Percentiles rank a stretch among this genome's conserved stretches.
phyloP scores from a whole-genome alignment of 2,888 invertebrate species.

The Heliconius sara region DNA sequence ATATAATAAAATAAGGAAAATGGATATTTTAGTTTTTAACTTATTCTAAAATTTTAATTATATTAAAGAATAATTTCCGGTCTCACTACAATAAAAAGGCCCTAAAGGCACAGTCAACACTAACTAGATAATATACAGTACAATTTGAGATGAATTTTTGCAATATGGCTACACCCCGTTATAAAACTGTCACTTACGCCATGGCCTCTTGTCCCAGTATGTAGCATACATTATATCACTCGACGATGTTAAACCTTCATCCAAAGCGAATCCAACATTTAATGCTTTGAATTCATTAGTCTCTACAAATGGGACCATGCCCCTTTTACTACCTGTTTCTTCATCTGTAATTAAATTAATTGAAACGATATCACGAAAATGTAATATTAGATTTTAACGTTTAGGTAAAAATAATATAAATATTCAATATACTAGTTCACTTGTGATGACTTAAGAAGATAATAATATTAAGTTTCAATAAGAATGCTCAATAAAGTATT shows the following conservation, averaged over 20 bases:
- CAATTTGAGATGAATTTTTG: no score
- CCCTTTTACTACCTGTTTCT: conserved; percentile 90
- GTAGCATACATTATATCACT: conserved; percentile 83
- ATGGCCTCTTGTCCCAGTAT: conserved; percentile 89
- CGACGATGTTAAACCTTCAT: conserved; percentile 90
- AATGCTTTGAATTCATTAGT: conserved; percentile 88
- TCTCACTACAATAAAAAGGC: neutral
- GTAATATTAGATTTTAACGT: neutral
- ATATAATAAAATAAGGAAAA: neutral
- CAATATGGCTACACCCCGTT: neutral
- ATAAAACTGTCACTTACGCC: conserved; percentile 87
- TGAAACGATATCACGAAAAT: neutral
- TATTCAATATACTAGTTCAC: neutral
- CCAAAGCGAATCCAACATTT: conserved; percentile 92
- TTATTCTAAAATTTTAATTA: no score
- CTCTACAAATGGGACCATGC: conserved; percentile 89
- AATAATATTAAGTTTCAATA: neutral
- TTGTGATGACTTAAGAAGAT: neutral
- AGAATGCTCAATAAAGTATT: neutral
- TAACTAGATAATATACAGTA: neutral
- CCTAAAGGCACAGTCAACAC: neutral
- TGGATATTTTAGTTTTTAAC: neutral
- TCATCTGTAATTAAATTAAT: conserved; percentile 85
- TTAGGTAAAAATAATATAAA: neutral
- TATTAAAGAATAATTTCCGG: neutral